phyloP scores from a whole-genome alignment of 2,888 invertebrate species.

The Drosophila kambysellisi region DNA sequence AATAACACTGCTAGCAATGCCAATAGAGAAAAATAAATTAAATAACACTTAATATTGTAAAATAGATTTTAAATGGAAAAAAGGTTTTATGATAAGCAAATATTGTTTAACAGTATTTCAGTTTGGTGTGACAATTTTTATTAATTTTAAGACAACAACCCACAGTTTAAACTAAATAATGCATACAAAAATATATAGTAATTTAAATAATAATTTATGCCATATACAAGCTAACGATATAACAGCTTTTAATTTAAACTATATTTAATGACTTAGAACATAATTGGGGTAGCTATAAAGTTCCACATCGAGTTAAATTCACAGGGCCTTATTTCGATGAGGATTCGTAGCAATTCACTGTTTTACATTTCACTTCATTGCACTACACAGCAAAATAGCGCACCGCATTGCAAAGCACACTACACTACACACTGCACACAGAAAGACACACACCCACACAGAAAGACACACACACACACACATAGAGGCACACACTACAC shows the following conservation, averaged over 20 bases:
- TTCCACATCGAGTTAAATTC: conserved; percentile 24
- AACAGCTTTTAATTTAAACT: not conserved
- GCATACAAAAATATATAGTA: not conserved
- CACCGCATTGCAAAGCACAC: conserved; percentile 47
- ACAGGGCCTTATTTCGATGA: conserved; percentile 20
- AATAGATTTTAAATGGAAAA: not conserved
- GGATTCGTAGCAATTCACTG: conserved; percentile 59
- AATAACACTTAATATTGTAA: not conserved
- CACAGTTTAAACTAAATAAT: not conserved
- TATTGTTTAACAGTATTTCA: not conserved
- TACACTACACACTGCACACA: conserved; percentile 28
- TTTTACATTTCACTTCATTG: conserved; percentile 63
- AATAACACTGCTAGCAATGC: not conserved
- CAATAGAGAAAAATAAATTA: not conserved
- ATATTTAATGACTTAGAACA: conserved; percentile 4
- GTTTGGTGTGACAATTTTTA: not conserved
- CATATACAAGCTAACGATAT: not conserved
- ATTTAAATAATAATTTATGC: not conserved
- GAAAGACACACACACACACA: conserved; percentile 8
- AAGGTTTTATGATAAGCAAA: too few relatives aligned
- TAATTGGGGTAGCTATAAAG: conserved; percentile 31
- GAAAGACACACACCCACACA: conserved; percentile 5
- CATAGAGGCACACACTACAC: conserved; percentile 39
- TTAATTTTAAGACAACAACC: not conserved
- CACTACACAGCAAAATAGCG: conserved; percentile 36